These are phyloP conservation scores for Apotomis capreana DNA, from an alignment of 2,888 invertebrate genomes.

Conservation along the genomic window DNA sequence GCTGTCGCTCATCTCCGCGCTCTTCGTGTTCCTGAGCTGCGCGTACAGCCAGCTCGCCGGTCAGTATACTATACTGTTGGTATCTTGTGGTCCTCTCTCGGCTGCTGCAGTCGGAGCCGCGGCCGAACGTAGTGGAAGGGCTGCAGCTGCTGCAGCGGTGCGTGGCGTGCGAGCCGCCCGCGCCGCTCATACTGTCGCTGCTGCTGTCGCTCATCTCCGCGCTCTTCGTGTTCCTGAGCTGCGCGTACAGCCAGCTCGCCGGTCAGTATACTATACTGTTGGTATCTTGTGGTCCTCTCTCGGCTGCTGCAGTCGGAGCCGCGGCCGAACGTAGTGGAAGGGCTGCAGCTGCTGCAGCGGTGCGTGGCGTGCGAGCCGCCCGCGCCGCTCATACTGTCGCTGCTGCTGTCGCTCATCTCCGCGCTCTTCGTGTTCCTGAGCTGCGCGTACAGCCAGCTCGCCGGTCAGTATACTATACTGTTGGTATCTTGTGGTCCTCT, in stretches of 20 bases:
- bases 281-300: no score
- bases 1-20: constrained; percentile 95
- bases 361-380: constrained; percentile 89
- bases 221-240: constrained; percentile 94
- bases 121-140: constrained; percentile 90
- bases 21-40: constrained; percentile 95
- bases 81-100: constrained; percentile 91
- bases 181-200: constrained; percentile 92
- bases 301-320: constrained; percentile 88
- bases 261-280: constrained; percentile 54
- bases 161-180: constrained; percentile 88
- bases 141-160: constrained; percentile 91
- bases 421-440: constrained; percentile 95
- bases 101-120: constrained; percentile 87
- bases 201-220: constrained; percentile 96
- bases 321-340: constrained; percentile 89
- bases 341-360: constrained; percentile 89
- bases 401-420: constrained; percentile 94
- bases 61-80: constrained; percentile 46
- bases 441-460: constrained; percentile 92
- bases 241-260: constrained; percentile 91
- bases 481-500: no score
- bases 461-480: constrained; percentile 61
- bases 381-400: constrained; percentile 92
- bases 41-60: constrained; percentile 90